Evolutionary conservation across 92 coral and sea anemone genomes (phyloP), one percentile per base, ranked within the genome.

Genomic region (Epizoanthus rinbou): DNA sequence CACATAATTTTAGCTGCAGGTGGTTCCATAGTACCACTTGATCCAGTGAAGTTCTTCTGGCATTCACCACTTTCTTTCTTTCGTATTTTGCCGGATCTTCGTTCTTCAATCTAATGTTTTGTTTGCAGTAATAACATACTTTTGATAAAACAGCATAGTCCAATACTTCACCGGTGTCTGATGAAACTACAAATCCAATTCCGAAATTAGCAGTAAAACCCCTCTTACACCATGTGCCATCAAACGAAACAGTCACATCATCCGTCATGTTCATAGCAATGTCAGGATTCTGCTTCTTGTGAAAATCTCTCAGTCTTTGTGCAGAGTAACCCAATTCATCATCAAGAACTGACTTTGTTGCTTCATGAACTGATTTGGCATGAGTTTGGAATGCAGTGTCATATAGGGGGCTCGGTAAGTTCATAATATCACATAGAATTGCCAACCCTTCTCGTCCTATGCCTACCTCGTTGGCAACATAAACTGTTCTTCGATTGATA

Each of bases 151-250:
- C 87, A 45, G 31, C 37, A 80, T 80, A 80, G 54, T 80, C 75
- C 25, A 79, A 33, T 5, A 75, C 83, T 39, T 76, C 88, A 21
- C 84, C 84, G 2, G 80, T 78, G 64, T 85, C 80, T 31, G 84
- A 74, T 1, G 84, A 85, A 5, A 78, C 64, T 17, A 79, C 88
- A 76, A 85, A 37, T 23, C 84, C 88, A 25, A 69, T 75, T 14
- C 88, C 88, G 64, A 64, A 75, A 65, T 75, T 85, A 78, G 78
- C 88, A 63, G 87, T 68, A 58, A 85, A 85, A 6, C 84, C 80
- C 62, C 82, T 84, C 31, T 37, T 37, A 37, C 43, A 1, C 43
- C 43, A 37, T 37, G 43, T 37, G 43, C 43, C 43, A 37, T 37
- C 87, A 73, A 84, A 73, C 28, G 87, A 84, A 45, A 85, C 88